Percentiles rank a stretch among this genome's conserved stretches.
These are phyloP conservation scores for Aselliscus stoliczkanus DNA, from an alignment of 2,797 vertebrate genomes.

Conservation along the genomic window DNA sequence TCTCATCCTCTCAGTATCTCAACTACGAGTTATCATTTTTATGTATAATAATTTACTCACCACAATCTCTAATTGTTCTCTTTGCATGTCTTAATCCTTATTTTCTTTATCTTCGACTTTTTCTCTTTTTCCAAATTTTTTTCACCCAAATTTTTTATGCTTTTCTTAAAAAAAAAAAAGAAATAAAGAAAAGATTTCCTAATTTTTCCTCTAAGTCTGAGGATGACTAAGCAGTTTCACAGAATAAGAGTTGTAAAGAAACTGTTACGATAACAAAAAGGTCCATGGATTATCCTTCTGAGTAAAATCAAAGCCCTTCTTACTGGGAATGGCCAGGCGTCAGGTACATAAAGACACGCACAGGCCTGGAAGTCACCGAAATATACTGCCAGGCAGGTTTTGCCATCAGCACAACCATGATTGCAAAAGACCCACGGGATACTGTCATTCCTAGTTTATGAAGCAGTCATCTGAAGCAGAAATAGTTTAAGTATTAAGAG, in stretches of 20 bases:
- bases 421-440: background rate
- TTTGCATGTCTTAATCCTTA: background rate
- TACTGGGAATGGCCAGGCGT: background rate
- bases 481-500: background rate
- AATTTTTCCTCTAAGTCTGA: background rate
- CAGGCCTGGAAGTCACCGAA: background rate
- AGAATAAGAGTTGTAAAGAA: background rate
- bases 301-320: background rate
- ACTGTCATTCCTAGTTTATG: background rate
- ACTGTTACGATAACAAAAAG: background rate
- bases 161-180: background rate
- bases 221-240: background rate
- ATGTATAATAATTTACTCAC: background rate
- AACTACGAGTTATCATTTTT: background rate
- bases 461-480: background rate
- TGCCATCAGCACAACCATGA: background rate
- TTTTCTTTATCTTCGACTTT: background rate
- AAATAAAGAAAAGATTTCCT: background rate
- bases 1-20: background rate
- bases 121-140: background rate
- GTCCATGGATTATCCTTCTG: background rate
- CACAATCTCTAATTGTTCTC: background rate
- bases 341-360: background rate
- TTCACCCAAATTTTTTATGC: background rate
- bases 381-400: background rate